Percentiles rank a stretch among this genome's conserved stretches.
phyloP scores from a whole-genome alignment of 1,140 invertebrate genomes.

The Hyles vespertilio region DNA sequence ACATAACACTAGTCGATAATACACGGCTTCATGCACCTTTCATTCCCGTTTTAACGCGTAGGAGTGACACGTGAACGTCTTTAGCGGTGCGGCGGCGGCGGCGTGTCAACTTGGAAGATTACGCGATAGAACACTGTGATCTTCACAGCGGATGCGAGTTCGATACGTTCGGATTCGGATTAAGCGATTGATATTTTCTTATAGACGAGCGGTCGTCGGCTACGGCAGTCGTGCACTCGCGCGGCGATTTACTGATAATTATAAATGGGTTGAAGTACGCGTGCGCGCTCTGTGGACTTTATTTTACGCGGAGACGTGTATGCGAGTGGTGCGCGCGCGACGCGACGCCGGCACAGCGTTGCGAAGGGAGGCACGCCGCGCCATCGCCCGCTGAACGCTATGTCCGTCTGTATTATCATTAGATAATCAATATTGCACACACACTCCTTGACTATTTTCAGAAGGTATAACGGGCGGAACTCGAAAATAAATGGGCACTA shows the following conservation, averaged over 20 bases:
- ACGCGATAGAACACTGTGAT: not conserved
- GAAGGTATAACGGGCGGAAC: conserved; percentile 58
- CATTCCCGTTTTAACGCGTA: conserved; percentile 49
- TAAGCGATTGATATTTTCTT: conserved; percentile 45
- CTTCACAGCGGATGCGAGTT: conserved; percentile 35
- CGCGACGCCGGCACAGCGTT: conserved; percentile 30
- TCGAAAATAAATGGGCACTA: conserved; percentile 29
- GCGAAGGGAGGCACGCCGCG: conserved; percentile 49
- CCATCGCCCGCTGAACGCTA: conserved; percentile 39
- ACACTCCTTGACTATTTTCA: conserved; percentile 52
- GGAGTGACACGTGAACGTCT: conserved; percentile 38
- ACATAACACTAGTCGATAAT: conserved; percentile 41
- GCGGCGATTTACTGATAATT: conserved; percentile 73
- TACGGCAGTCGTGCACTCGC: conserved; percentile 63
- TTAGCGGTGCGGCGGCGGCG: conserved; percentile 17
- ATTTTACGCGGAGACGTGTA: conserved; percentile 71
- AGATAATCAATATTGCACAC: conserved; percentile 67
- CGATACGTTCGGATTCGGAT: conserved; percentile 30
- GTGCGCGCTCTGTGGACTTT: conserved; percentile 64
- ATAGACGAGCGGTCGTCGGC: conserved; percentile 55
- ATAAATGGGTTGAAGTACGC: conserved; percentile 72
- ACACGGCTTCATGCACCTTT: conserved; percentile 31
- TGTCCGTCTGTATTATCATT: conserved; percentile 50
- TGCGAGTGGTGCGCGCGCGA: conserved; percentile 56
- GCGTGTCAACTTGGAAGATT: too few species aligned